phyloP scores from a whole-genome alignment of 2,797 vertebrate species.

The Rousettus madagascariensis region DNA sequence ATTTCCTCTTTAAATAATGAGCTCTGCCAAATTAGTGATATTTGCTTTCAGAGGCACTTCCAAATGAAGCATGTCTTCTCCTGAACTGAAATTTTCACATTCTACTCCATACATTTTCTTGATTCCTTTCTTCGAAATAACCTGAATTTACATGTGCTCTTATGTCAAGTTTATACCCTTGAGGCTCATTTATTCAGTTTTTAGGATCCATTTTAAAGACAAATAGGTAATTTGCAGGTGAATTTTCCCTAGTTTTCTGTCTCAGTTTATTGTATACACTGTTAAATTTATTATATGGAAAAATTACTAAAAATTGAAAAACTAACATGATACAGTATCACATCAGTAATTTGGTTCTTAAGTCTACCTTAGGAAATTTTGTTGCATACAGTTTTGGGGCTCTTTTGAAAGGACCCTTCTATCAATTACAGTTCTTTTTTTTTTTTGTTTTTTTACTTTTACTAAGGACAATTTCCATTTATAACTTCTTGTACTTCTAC shows the following conservation, averaged over 20 bases:
- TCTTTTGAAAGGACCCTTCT: background rate
- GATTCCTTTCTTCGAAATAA: background rate
- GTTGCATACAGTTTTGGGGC: background rate
- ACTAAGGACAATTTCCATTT: background rate
- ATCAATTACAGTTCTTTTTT: background rate
- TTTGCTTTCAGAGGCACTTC: background rate
- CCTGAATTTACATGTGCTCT: background rate
- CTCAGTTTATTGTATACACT: background rate
- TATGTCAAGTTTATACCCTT: background rate
- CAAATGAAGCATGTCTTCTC: background rate
- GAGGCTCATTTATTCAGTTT: background rate
- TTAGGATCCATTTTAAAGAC: background rate
- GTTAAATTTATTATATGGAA: background rate
- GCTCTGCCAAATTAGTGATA: background rate
- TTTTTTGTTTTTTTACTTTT: background rate
- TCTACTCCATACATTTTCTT: background rate
- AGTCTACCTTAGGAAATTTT: background rate
- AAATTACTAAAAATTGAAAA: slow-evolving; percentile 1
- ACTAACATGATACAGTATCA: background rate
- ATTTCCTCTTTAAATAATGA: slow-evolving; percentile 1
- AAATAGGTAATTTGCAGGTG: background rate
- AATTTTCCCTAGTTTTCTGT: background rate
- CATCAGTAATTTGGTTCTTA: background rate
- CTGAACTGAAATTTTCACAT: background rate
- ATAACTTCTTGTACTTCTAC: background rate